Evolutionary conservation across 2,888 invertebrate species (phyloP), one percentile per base, ranked within the genome.

Genomic region (Ormyrus nitidulus): DNA sequence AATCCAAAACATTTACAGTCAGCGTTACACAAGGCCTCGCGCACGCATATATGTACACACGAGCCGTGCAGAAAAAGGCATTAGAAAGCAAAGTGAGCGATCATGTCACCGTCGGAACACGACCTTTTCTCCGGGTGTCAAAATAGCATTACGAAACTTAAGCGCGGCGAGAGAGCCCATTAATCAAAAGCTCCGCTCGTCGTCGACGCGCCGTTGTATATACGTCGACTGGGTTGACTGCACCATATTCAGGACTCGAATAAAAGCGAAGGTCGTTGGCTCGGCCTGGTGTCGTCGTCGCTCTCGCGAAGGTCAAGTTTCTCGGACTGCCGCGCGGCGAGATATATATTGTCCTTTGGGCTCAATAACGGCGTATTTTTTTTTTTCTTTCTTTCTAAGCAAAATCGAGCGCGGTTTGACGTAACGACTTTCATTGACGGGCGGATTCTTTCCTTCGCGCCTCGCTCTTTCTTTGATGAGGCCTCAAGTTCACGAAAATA

Each of bases 401-500:
- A 19, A 0, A 19, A 19, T 19, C 19, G 19, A 19, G 19, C 19
- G 19, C 19, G 19, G 1, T 19, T 19, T 19, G 19, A 19, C 19
- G 19, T 19, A 19, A 19, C 19, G 1, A 49, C 44, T 6, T 46
- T 48, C 19, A 48, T 73, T 56, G 48, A 10, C 64, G 8, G 19
- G 1, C 34, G 9, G 1, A 19, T 19, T 19, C 11, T 0, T 0
- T 1, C 9, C 11, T 54, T 5, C 11, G n/a, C 34, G 53, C 44
- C 19, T 65, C 51, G 54, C 61, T 68, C 19, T 34, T 34, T 49
- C 2, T 9, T 48, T 72, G 65, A 81, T 76, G 56, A 81, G 44
- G 49, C 62, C 53, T 72, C 75, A 81, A 78, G 78, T 81, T 81
- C 76, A 68, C 72, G 34, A 53, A 74, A 74, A 72, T 68, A 78